Evolutionary conservation across 53 echinoderm and acorn worm genomes (phyloP).

Genomic region (Holothuria scabra): DNA sequence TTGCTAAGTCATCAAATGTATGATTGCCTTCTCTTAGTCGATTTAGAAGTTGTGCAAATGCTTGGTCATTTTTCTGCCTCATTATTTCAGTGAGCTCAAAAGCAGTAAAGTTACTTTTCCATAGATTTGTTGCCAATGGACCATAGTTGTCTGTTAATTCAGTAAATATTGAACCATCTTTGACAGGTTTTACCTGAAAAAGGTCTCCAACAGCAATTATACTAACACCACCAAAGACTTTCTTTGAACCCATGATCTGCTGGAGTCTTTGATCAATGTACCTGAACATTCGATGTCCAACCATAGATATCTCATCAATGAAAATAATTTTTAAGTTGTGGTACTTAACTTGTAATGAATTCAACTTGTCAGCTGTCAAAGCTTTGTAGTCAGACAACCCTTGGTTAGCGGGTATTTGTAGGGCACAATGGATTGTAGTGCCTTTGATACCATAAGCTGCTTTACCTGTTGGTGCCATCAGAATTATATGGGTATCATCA

Average conservation of each 20-base stretch:
- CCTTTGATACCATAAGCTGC: constrained; percentile 63
- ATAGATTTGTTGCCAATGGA: constrained; percentile 29
- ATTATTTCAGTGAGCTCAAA: constrained; percentile 63
- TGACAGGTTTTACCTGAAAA: constrained; percentile 68
- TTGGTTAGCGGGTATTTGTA: constrained; percentile 59
- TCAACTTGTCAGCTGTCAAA: constrained; percentile 32
- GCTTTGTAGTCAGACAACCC: constrained; percentile 47
- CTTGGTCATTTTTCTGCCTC: constrained; percentile 61
- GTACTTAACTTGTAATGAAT: constrained; percentile 41
- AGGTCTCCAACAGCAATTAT: constrained; percentile 71
- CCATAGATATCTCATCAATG: constrained; percentile 68
- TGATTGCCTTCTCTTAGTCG: constrained; percentile 29
- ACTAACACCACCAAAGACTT: constrained; percentile 61
- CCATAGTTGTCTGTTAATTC: constrained; percentile 4
- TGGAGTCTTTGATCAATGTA: constrained; percentile 57
- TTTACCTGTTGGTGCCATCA: constrained; percentile 67
- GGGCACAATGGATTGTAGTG: constrained; percentile 52
- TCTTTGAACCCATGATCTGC: constrained; percentile 48
- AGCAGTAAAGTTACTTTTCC: not conserved
- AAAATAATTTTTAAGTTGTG: constrained; percentile 41
- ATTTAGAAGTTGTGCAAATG: constrained; percentile 51
- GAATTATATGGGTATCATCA: constrained; percentile 37
- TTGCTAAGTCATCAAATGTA: constrained; percentile 43
- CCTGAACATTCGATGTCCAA: constrained; percentile 49
- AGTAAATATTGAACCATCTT: constrained; percentile 54